Percentiles rank a stretch among this genome's conserved stretches.
Conservation (phyloP, 1,140 invertebrate genomes). For the Drosophila malerkotliana region DNA sequence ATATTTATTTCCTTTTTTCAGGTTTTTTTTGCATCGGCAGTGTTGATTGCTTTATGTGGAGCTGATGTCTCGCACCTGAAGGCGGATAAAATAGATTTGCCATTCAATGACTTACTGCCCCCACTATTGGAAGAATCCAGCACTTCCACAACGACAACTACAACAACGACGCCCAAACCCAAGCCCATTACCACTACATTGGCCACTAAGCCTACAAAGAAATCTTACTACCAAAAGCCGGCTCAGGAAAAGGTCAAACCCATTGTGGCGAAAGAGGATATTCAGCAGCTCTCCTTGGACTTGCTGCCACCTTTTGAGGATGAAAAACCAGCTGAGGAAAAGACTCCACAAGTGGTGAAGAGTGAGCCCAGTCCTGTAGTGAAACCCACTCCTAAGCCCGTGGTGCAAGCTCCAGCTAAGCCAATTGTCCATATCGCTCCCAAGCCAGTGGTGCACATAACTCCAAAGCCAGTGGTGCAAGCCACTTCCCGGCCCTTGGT, state of each 20-base stretch:
- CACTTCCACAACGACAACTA: slow-evolving; percentile 27
- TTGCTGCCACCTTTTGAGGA: slow-evolving; percentile 67
- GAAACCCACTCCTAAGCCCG: neutral
- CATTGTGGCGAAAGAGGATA: slow-evolving; percentile 28
- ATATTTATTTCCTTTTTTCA: slow-evolving; percentile 3
- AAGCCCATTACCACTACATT: slow-evolving; percentile 10
- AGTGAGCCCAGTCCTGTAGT: slow-evolving; percentile 8
- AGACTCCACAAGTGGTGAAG: slow-evolving; percentile 4
- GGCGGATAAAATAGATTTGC: slow-evolving; percentile 49
- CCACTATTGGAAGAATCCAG: slow-evolving; percentile 56
- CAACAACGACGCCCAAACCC: slow-evolving; percentile 10
- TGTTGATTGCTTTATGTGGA: slow-evolving; percentile 44
- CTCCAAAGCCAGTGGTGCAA: slow-evolving; percentile 11
- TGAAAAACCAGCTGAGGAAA: slow-evolving; percentile 12
- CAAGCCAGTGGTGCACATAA: neutral
- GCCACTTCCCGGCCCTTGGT: slow-evolving; percentile 1
- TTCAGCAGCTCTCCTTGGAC: slow-evolving; percentile 51
- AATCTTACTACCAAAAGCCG: slow-evolving; percentile 61
- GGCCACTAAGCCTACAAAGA: slow-evolving; percentile 68
- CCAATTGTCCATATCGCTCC: neutral
- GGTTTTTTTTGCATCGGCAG: slow-evolving; percentile 57
- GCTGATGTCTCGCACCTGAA: slow-evolving; percentile 70
- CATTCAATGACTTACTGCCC: slow-evolving; percentile 79
- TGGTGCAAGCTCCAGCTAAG: slow-evolving; percentile 5
- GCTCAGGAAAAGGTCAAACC: slow-evolving; percentile 23